These are phyloP conservation scores for Crepidodera aurea DNA, from an alignment of 2,888 invertebrate genomes.

Conservation along the genomic window DNA sequence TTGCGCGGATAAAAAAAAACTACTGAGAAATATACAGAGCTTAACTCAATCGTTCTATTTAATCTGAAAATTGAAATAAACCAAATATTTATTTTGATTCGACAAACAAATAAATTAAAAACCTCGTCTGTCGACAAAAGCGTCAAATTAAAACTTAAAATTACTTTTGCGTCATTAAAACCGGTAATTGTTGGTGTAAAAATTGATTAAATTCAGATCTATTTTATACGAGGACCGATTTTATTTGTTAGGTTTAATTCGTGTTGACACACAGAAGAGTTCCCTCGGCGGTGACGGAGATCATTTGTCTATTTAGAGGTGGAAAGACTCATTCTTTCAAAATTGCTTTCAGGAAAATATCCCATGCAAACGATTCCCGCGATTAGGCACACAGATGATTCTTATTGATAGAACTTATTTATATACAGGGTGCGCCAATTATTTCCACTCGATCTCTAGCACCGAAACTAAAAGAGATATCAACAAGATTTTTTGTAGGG, in stretches of 20 bases:
- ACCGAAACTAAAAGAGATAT: too few species aligned
- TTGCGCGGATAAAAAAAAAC: constrained; percentile 4
- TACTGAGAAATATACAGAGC: constrained; percentile 11
- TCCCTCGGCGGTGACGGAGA: constrained; percentile 6
- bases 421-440: too few species aligned
- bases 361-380: too few species aligned
- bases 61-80: constrained; percentile 44
- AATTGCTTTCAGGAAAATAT: not conserved
- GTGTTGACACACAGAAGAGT: constrained; percentile 51
- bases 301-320: constrained; percentile 22
- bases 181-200: constrained; percentile 56
- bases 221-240: constrained; percentile 44
- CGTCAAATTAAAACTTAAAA: constrained; percentile 59
- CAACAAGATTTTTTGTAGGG: too few species aligned
- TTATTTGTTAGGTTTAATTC: constrained; percentile 54
- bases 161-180: constrained; percentile 59
- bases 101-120: constrained; percentile 56
- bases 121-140: constrained; percentile 53
- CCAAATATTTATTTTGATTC: constrained; percentile 52
- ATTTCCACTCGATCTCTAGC: too few species aligned
- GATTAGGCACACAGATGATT: too few species aligned
- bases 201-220: constrained; percentile 57
- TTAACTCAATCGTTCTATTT: constrained; percentile 21
- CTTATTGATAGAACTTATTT: too few species aligned
- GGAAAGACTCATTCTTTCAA: constrained; percentile 11